These are phyloP conservation scores for Meliscaeva auricollis DNA, from an alignment of 2,888 invertebrate species.

Conservation along the genomic window DNA sequence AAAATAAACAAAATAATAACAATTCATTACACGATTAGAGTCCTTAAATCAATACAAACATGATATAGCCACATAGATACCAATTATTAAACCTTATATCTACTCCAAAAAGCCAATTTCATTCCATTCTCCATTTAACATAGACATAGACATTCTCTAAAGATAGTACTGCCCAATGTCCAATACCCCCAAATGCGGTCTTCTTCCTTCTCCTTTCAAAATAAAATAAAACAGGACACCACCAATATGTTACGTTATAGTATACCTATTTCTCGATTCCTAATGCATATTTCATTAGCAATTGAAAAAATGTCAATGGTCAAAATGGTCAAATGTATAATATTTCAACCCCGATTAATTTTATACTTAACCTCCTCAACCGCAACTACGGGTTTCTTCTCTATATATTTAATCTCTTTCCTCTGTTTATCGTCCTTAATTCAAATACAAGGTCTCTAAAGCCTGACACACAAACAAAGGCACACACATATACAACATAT, in stretches of 20 bases:
- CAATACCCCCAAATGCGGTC: too few species aligned
- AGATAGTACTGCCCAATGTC: background rate
- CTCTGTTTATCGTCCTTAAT: background rate
- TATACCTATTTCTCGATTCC: conserved; percentile 35
- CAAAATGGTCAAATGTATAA: conserved; percentile 69
- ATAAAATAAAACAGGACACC: conserved; percentile 15
- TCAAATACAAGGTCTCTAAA: conserved; percentile 2
- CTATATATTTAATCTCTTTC: conserved; percentile 23
- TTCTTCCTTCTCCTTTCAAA: background rate
- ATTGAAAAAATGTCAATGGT: conserved; percentile 67
- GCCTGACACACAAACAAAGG: background rate
- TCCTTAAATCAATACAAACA: conserved; percentile 38
- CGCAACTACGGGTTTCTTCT: conserved; percentile 49
- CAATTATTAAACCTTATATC: background rate
- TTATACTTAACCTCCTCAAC: conserved; percentile 66
- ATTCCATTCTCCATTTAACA: background rate
- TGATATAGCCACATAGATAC: background rate
- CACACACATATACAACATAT: background rate
- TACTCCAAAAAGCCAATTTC: conserved; percentile 29
- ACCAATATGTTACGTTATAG: conserved; percentile 43
- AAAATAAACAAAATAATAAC: conserved; percentile 34
- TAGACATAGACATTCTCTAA: background rate
- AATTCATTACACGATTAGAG: conserved; percentile 36
- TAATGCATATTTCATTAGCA: conserved; percentile 66
- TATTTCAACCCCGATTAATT: conserved; percentile 68